A percentile compares a stretch with the other conserved stretches of the same genome.
These are phyloP conservation scores for Anoplolepis gracilipes DNA, from an alignment of 1,140 invertebrate genomes.

Conservation along the genomic window DNA sequence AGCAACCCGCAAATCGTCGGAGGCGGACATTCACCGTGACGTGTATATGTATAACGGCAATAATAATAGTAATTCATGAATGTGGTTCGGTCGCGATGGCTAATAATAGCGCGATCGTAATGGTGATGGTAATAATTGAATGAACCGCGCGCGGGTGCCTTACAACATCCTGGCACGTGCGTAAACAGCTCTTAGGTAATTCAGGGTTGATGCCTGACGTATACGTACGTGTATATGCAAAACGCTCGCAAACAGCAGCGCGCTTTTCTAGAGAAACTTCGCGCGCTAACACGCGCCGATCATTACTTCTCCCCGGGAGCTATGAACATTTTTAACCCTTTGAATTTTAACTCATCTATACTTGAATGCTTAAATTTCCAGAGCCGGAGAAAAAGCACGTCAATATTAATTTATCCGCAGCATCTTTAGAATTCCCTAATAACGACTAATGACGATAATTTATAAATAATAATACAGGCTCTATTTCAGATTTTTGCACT, in stretches of 20 bases:
- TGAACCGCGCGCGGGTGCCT: constrained; percentile 71
- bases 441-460: no score
- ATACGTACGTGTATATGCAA: constrained; percentile 35
- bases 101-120: constrained; percentile 82
- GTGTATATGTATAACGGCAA: constrained; percentile 3
- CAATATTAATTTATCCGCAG: background rate
- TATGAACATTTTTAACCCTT: background rate
- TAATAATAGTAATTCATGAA: constrained; percentile 67
- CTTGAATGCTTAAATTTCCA: no score
- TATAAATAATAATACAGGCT: background rate
- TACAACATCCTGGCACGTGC: constrained; percentile 85
- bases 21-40: constrained; percentile 17
- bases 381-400: no score
- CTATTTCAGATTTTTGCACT: background rate
- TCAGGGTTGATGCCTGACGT: constrained; percentile 51
- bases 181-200: constrained; percentile 81
- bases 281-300: constrained; percentile 34
- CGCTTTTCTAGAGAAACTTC: constrained; percentile 62
- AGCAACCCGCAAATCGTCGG: constrained; percentile 12
- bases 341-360: no score
- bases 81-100: constrained; percentile 49
- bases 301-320: constrained; percentile 7
- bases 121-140: constrained; percentile 79
- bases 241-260: constrained; percentile 76
- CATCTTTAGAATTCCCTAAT: background rate